Conservation (phyloP, 2,888 invertebrate species). For the Heliconius erato region DNA sequence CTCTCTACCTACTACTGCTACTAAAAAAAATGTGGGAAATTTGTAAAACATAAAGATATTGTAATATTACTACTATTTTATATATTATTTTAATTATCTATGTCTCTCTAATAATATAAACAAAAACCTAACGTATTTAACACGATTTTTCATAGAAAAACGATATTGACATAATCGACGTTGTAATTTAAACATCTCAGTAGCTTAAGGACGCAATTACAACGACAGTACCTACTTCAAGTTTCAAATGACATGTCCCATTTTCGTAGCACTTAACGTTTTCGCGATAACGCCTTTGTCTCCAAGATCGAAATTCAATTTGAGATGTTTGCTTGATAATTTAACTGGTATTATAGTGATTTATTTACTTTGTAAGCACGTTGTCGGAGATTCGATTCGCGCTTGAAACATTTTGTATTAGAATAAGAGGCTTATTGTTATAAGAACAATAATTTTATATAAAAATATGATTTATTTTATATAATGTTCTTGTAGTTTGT, state of each 20-base stretch:
- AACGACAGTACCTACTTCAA: slow-evolving; percentile 50
- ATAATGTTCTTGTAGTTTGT: not conserved
- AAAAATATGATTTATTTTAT: too few relatives aligned
- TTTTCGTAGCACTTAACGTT: slow-evolving; percentile 56
- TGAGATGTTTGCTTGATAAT: slow-evolving; percentile 38
- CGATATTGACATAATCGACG: slow-evolving; percentile 41
- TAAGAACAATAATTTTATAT: too few relatives aligned
- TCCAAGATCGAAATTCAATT: slow-evolving; percentile 50
- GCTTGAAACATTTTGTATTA: not conserved
- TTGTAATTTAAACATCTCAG: slow-evolving; percentile 46
- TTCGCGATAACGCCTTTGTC: slow-evolving; percentile 52
- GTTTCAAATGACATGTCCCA: slow-evolving; percentile 55
- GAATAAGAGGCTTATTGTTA: not conserved
- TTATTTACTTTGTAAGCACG: not conserved
- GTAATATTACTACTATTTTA: not conserved
- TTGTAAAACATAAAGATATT: too few relatives aligned
- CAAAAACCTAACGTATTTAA: not conserved
- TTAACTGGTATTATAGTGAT: slow-evolving; percentile 14
- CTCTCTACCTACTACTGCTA: too few relatives aligned
- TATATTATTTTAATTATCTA: not conserved
- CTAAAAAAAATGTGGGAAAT: too few relatives aligned
- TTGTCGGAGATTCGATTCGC: not conserved
- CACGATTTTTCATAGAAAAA: slow-evolving; percentile 31
- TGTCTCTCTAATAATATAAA: not conserved
- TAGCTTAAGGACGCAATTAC: slow-evolving; percentile 48